phyloP scores from a whole-genome alignment of 2,888 invertebrate species.

The Elysia crispata region DNA sequence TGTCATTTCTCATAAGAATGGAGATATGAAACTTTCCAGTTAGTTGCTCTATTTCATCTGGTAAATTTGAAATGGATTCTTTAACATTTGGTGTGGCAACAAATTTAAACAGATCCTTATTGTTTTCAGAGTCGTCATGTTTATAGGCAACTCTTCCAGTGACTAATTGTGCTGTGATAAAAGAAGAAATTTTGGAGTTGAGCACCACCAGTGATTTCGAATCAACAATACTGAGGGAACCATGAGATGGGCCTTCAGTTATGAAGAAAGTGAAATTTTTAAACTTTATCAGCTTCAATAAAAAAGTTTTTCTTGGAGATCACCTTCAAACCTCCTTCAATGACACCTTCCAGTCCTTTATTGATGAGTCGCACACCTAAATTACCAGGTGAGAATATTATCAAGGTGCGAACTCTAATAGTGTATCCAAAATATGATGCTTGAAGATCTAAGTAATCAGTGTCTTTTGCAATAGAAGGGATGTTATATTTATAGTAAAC shows the following conservation, averaged over 20 bases:
- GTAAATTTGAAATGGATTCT: slow-evolving; percentile 79
- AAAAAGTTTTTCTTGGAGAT: slow-evolving; percentile 85
- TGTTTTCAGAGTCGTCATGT: slow-evolving; percentile 95
- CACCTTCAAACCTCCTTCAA: slow-evolving; percentile 88
- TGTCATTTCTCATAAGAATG: slow-evolving; percentile 92
- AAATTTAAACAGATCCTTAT: slow-evolving; percentile 80
- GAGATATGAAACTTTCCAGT: slow-evolving; percentile 88
- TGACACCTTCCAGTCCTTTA: slow-evolving; percentile 85
- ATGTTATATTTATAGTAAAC: slow-evolving; percentile 87
- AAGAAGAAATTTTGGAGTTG: slow-evolving; percentile 79
- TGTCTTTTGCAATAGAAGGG: slow-evolving; percentile 87
- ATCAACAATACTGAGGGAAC: slow-evolving; percentile 65
- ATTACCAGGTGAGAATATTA: slow-evolving; percentile 77
- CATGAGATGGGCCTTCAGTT: slow-evolving; percentile 79
- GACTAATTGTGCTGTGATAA: slow-evolving; percentile 86
- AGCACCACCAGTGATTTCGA: slow-evolving; percentile 59
- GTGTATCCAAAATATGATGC: slow-evolving; percentile 54
- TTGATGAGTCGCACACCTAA: slow-evolving; percentile 79
- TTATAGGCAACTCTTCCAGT: slow-evolving; percentile 89
- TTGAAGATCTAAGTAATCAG: slow-evolving; percentile 86
- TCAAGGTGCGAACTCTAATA: slow-evolving; percentile 72
- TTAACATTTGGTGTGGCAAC: slow-evolving; percentile 74
- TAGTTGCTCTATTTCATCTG: slow-evolving; percentile 83
- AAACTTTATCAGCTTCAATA: slow-evolving; percentile 83
- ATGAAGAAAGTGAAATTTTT: slow-evolving; percentile 87